Conservation (phyloP, 2,113 vertebrate species). For the Tapirus terrestris region DNA sequence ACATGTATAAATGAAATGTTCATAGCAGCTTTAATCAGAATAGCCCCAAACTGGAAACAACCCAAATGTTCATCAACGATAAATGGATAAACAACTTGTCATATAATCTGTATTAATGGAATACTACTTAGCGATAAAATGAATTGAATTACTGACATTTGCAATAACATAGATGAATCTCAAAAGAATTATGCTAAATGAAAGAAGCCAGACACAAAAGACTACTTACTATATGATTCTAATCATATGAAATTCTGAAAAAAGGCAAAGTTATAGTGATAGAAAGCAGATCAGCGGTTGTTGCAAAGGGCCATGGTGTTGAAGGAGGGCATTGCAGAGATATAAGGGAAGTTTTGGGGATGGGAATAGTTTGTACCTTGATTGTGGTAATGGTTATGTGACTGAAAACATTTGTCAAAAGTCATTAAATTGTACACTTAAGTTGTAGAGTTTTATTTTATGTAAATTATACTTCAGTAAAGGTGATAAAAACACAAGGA, state of each 20-base stretch:
- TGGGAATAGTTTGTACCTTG: not conserved
- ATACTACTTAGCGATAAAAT: not conserved
- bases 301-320: not conserved
- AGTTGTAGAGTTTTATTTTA: not conserved
- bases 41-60: not conserved
- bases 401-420: not conserved
- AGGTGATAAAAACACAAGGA: not conserved
- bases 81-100: not conserved
- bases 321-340: not conserved
- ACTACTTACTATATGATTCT: not conserved
- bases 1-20: not conserved
- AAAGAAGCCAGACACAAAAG: conserved; percentile 2
- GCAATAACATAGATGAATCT: not conserved
- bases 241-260: conserved; percentile 13
- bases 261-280: not conserved
- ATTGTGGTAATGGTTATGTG: not conserved
- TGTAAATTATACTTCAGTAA: not conserved
- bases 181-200: conserved; percentile 30
- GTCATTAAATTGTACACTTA: not conserved
- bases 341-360: not conserved
- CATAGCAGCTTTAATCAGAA: not conserved
- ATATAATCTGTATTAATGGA: not conserved
- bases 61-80: not conserved
- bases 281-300: not conserved
- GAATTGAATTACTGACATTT: conserved; percentile 3